These are phyloP conservation scores for Hirtodrosophila cameraria DNA, from an alignment of 2,888 invertebrate species.

Conservation along the genomic window DNA sequence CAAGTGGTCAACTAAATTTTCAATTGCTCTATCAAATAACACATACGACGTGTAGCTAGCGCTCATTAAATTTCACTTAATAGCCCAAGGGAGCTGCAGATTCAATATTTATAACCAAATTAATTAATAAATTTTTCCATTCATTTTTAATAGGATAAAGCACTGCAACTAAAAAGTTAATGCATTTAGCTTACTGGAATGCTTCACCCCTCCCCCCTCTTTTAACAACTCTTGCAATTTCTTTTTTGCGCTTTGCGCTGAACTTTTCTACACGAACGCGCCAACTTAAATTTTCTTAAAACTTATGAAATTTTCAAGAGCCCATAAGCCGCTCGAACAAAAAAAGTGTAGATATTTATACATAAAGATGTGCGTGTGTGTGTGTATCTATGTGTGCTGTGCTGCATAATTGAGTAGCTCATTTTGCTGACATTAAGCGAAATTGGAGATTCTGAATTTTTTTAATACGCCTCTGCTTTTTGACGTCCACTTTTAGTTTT, in stretches of 20 bases:
- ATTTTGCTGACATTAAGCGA: conserved; percentile 68
- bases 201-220: too few species aligned
- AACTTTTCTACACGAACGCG: conserved; percentile 70
- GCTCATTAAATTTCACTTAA: conserved; percentile 61
- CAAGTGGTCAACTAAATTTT: too few species aligned
- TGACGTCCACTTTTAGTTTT: conserved; percentile 62
- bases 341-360: conserved; percentile 17
- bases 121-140: conserved; percentile 66
- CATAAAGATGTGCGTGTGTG: conserved; percentile 1
- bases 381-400: conserved; percentile 29
- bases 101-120: conserved; percentile 70
- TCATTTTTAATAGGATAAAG: conserved; percentile 58
- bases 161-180: conserved; percentile 53
- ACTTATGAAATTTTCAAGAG: conserved; percentile 66
- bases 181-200: conserved; percentile 51
- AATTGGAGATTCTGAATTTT: conserved; percentile 54
- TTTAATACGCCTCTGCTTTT: conserved; percentile 27
- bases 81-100: conserved; percentile 33
- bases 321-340: conserved; percentile 45
- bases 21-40: conserved; percentile 50
- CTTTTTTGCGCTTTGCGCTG: conserved; percentile 21
- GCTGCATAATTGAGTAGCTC: conserved; percentile 68
- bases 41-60: conserved; percentile 41
- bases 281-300: conserved; percentile 69
- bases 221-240: too few species aligned